These are phyloP conservation scores for Microtus oregoni DNA, from an alignment of 2,113 vertebrate genomes.

Conservation along the genomic window DNA sequence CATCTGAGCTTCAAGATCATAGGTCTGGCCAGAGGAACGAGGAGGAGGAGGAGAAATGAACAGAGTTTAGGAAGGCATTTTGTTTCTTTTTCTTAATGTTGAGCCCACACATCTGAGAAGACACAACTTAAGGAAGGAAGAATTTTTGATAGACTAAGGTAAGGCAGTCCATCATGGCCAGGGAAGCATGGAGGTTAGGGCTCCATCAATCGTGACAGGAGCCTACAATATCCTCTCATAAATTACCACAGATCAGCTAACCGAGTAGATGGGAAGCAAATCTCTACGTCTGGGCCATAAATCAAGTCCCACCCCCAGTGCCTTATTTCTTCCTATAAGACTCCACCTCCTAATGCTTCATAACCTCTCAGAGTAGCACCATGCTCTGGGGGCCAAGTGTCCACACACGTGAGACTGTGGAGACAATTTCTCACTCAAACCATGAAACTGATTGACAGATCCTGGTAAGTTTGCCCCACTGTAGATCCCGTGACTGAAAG, in stretches of 20 bases:
- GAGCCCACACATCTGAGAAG: background rate
- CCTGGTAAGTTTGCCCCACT: accelerated
- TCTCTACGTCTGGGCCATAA: background rate
- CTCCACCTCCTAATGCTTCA: background rate
- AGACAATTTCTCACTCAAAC: background rate
- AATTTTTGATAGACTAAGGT: background rate
- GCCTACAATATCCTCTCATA: too few species aligned
- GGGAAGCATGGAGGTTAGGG: too few species aligned
- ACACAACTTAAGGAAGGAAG: background rate
- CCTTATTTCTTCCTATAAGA: background rate
- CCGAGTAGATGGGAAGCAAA: background rate
- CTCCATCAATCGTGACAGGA: background rate
- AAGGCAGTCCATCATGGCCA: background rate
- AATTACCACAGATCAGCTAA: background rate
- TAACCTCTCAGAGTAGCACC: background rate
- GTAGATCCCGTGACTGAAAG: background rate
- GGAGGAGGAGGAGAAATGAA: accelerated
- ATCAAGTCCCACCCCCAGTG: background rate
- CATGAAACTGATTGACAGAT: too few species aligned
- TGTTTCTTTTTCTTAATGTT: background rate
- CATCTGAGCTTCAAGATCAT: background rate
- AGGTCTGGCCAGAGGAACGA: background rate
- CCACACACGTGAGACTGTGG: background rate
- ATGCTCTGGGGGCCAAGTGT: too few species aligned
- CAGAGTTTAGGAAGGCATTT: background rate